Evolutionary conservation across 64 coral and sea anemone genomes (phyloP).

Genomic region (Dendronephthya gigantea): DNA sequence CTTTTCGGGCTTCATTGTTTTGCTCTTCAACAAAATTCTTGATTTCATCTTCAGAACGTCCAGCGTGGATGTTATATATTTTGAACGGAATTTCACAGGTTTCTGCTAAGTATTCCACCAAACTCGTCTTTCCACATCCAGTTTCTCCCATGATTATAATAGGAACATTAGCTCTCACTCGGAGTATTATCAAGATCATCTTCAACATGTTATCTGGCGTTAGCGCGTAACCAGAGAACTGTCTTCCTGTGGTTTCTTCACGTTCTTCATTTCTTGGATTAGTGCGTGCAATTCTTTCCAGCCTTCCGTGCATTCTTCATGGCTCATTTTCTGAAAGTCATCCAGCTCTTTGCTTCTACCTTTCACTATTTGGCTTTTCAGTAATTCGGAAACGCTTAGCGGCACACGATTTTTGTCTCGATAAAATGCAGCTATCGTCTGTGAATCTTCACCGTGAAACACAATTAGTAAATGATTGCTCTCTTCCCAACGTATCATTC

Average conservation of each 20-base stretch:
- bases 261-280: background rate
- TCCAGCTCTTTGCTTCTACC: constrained; percentile 33
- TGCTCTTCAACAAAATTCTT: constrained; percentile 19
- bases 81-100: constrained; percentile 39
- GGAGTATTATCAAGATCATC: constrained; percentile 30
- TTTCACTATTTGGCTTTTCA: constrained; percentile 57
- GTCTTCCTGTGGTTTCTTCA: background rate
- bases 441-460: constrained; percentile 42
- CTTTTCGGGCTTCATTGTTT: constrained; percentile 26
- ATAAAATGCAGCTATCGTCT: constrained; percentile 45
- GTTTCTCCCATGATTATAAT: constrained; percentile 67
- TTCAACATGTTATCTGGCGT: constrained; percentile 36
- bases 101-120: constrained; percentile 49
- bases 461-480: constrained; percentile 55
- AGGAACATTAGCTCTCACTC: constrained; percentile 26
- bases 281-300: constrained; percentile 48
- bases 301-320: constrained; percentile 54
- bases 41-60: constrained; percentile 36
- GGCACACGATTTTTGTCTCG: constrained; percentile 21
- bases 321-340: constrained; percentile 45
- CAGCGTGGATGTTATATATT: constrained; percentile 52
- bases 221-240: constrained; percentile 10
- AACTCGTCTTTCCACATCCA: constrained; percentile 58
- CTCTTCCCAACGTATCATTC: constrained; percentile 62
- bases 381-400: constrained; percentile 36